Conservation (phyloP, 1,140 invertebrate species). For the Macrocentrus cingulum region DNA sequence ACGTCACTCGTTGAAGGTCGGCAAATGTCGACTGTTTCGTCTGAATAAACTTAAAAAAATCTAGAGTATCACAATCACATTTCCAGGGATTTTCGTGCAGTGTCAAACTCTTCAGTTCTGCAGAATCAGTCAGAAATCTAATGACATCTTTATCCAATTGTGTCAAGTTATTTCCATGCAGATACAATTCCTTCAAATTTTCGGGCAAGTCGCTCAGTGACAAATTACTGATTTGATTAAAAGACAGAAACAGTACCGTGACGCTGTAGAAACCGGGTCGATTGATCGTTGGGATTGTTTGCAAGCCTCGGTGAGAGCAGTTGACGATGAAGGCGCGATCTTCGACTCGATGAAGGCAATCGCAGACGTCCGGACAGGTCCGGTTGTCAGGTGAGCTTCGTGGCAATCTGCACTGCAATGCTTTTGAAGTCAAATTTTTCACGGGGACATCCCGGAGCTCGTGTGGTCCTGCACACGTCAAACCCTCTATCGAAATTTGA, state of each 20-base stretch:
- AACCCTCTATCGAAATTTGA: conserved; percentile 44
- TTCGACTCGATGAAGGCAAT: too few relatives aligned
- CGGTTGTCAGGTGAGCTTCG: too few relatives aligned
- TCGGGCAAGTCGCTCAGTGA: conserved; percentile 29
- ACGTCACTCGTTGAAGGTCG: conserved; percentile 53
- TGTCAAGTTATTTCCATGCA: conserved; percentile 61
- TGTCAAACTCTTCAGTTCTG: conserved; percentile 44
- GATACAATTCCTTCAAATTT: conserved; percentile 52
- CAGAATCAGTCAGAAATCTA: conserved; percentile 46
- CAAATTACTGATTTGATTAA: conserved; percentile 60
- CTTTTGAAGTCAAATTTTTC: too few relatives aligned
- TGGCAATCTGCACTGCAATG: too few relatives aligned
- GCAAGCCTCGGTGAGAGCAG: conserved; percentile 32
- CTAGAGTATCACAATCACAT: conserved; percentile 64
- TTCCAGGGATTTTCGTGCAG: conserved; percentile 66
- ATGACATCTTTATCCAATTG: conserved; percentile 47
- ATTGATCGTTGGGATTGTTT: conserved; percentile 42
- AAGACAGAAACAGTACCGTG: conserved; percentile 55
- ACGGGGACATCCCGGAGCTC: not conserved
- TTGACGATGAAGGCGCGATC: too few relatives aligned
- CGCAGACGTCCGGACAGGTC: too few relatives aligned
- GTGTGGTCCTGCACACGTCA: conserved; percentile 49
- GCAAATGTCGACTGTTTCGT: conserved; percentile 43
- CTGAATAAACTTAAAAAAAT: conserved; percentile 63
- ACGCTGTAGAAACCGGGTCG: conserved; percentile 51